Conservation (phyloP, 2,888 invertebrate genomes). For the Sesia apiformis region DNA sequence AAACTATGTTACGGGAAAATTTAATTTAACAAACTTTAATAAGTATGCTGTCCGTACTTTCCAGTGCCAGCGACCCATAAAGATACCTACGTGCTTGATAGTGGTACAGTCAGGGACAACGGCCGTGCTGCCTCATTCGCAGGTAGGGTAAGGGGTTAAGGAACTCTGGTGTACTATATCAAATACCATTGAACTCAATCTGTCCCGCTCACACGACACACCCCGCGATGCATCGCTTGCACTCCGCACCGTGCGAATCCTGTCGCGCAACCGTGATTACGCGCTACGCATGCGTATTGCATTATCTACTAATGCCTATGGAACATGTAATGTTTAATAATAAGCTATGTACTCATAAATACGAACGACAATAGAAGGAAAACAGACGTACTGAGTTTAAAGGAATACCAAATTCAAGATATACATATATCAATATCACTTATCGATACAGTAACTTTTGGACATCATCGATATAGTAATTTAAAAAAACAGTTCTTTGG, state of each 20-base stretch:
- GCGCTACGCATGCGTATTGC: conserved; percentile 66
- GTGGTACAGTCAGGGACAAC: conserved; percentile 68
- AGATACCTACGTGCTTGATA: conserved; percentile 57
- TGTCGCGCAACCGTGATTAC: conserved; percentile 42
- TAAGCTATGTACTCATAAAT: not conserved
- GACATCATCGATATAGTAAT: no score
- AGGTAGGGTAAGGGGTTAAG: conserved; percentile 75
- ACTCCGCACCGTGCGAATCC: conserved; percentile 66
- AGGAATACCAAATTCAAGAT: not conserved
- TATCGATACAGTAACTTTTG: no score
- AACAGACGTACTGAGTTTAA: not conserved
- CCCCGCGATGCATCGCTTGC: conserved; percentile 48
- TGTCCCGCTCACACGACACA: conserved; percentile 56
- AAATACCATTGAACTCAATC: conserved; percentile 72
- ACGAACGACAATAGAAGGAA: not conserved
- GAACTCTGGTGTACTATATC: conserved; percentile 73
- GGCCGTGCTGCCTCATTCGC: conserved; percentile 72
- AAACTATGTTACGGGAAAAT: no score
- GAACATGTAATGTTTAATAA: conserved; percentile 25
- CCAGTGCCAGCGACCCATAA: conserved; percentile 53
- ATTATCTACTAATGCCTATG: conserved; percentile 51
- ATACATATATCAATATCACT: no score
- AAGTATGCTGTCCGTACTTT: no score
- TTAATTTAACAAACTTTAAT: no score
- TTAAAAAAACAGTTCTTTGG: no score